phyloP scores from a whole-genome alignment of 2,797 vertebrate genomes.

The Sandelia bainsii region DNA sequence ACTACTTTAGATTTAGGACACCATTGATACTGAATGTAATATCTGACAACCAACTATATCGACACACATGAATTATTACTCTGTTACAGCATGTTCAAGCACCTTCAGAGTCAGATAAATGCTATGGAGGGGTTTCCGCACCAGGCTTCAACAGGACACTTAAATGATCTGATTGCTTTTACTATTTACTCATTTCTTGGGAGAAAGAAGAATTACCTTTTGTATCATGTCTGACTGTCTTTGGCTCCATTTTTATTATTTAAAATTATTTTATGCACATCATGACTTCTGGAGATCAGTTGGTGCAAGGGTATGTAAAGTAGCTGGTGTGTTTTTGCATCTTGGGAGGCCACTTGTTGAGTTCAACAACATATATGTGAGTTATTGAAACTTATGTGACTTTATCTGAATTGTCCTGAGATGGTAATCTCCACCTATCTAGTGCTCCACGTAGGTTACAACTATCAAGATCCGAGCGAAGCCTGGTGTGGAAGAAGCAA shows the following conservation, averaged over 20 bases:
- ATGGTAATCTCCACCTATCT: slow-evolving; percentile 14
- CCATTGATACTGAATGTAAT: slow-evolving; percentile 65
- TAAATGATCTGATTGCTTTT: background rate
- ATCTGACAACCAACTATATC: slow-evolving; percentile 50
- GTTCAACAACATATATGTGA: no score
- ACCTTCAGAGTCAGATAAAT: slow-evolving; percentile 20
- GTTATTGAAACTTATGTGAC: no score
- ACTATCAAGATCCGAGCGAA: background rate
- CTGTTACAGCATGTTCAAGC: slow-evolving; percentile 62
- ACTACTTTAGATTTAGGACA: slow-evolving; percentile 58
- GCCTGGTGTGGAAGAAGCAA: slow-evolving; percentile 34
- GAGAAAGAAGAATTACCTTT: background rate
- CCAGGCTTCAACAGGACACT: background rate
- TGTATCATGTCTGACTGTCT: no score
- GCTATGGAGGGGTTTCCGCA: slow-evolving; percentile 16
- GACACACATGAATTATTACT: slow-evolving; percentile 48
- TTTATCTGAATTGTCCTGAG: background rate
- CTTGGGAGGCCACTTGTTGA: no score
- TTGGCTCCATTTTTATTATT: no score
- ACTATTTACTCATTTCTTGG: background rate
- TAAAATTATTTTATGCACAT: background rate
- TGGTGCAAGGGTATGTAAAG: no score
- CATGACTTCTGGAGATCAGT: background rate
- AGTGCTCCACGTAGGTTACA: background rate
- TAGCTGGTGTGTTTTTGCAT: no score